phyloP scores from a whole-genome alignment of 2,113 vertebrate species.

The Dipodomys spectabilis region DNA sequence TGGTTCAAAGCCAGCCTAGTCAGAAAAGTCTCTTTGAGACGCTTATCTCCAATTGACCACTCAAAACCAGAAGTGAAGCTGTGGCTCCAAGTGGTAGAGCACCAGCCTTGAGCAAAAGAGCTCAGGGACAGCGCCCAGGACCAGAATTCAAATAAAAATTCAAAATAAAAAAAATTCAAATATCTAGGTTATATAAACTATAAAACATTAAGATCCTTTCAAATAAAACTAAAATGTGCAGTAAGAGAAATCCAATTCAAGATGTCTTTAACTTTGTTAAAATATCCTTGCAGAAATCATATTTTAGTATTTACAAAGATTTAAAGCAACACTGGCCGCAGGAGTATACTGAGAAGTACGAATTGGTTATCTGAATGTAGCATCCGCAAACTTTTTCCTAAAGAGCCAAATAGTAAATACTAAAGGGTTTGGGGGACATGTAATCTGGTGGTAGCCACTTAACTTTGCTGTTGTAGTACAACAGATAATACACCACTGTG shows the following conservation, averaged over 20 bases:
- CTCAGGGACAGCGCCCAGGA: too few relatives aligned
- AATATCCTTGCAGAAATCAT: not conserved
- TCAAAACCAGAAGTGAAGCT: too few relatives aligned
- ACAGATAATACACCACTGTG: not conserved
- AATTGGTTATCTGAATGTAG: not conserved
- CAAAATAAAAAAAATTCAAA: too few relatives aligned
- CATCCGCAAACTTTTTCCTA: slow-evolving; percentile 4
- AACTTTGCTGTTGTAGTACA: not conserved
- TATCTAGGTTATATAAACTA: not conserved
- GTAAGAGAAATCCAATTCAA: not conserved
- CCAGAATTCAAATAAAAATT: too few relatives aligned
- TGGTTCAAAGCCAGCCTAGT: too few relatives aligned
- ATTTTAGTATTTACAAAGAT: slow-evolving; percentile 30
- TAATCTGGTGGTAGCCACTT: not conserved
- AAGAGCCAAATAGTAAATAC: not conserved
- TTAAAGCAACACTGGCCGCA: slow-evolving; percentile 3
- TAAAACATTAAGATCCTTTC: not conserved
- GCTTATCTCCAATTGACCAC: too few relatives aligned
- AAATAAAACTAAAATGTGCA: slow-evolving; percentile 29
- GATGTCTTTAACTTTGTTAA: slow-evolving; percentile 26
- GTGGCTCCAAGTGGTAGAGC: too few relatives aligned
- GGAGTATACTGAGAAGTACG: not conserved
- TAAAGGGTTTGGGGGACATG: not conserved
- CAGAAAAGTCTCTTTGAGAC: too few relatives aligned
- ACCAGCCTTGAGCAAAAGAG: too few relatives aligned